phyloP scores from a whole-genome alignment of 2,888 invertebrate species.

The Spicauda simplicius region DNA sequence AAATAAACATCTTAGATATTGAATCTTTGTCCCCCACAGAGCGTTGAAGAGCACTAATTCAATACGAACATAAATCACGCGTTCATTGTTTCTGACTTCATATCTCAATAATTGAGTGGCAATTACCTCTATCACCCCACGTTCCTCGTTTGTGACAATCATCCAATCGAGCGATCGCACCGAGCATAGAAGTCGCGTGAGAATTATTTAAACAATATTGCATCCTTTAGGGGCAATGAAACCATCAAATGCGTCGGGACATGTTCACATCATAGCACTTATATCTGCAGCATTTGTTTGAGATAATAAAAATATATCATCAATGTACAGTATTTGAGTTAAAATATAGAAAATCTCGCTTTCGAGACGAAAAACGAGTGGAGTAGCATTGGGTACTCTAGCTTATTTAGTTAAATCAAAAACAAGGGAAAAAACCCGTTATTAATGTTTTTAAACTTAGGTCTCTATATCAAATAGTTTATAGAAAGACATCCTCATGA shows the following conservation, averaged over 20 bases:
- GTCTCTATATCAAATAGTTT: too few relatives aligned
- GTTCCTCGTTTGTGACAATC: constrained; percentile 51
- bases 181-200: constrained; percentile 61
- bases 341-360: too few relatives aligned
- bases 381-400: too few relatives aligned
- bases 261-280: constrained; percentile 35
- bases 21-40: not conserved
- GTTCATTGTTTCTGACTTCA: constrained; percentile 29
- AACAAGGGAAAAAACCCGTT: too few relatives aligned
- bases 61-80: constrained; percentile 25
- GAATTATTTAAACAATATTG: constrained; percentile 60
- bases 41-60: constrained; percentile 1
- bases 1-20: not conserved
- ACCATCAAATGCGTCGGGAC: constrained; percentile 40
- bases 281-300: not conserved
- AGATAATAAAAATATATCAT: not conserved
- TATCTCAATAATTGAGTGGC: constrained; percentile 36
- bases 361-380: too few relatives aligned
- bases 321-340: not conserved
- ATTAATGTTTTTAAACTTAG: too few relatives aligned
- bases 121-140: constrained; percentile 44
- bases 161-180: constrained; percentile 56
- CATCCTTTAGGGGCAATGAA: constrained; percentile 64
- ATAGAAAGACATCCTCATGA: too few relatives aligned
- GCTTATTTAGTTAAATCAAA: too few relatives aligned